Base-by-base conservation (phyloP, 2,888 invertebrate genomes). In the Pediacus dermestoides region DNA sequence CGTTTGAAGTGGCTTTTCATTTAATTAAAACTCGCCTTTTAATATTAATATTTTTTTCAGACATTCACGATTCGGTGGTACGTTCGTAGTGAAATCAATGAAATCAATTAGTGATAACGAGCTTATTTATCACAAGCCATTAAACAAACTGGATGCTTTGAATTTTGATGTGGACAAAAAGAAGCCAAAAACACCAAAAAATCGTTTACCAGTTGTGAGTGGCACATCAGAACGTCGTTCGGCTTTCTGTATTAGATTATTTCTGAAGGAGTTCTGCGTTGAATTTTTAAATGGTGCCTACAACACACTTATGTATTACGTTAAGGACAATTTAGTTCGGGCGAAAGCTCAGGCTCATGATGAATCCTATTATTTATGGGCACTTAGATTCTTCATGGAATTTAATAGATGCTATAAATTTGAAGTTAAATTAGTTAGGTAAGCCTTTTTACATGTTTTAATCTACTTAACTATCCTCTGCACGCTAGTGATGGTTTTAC, bases 371-470 rank as follows among this genome's bases (percentile, higher is more conserved):
- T 93, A 94, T 68, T 73, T 96, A 46, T 95, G 94, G 93, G 85
- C 90, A 4, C 75, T 95, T 53, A 82, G 86, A 61, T 96, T 95
- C 73, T 96, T 96, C 70, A 94, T 96, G 92, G 91, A 93, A 70
- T 96, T 96, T 70, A 95, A 94, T 74, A 81, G 96, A 50, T 76
- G 82, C 57, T 84, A 88, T 67, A 82, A 87, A 59, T 88, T 90
- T 64, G 80, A 88, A 71, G 82, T 94, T 49, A 88, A 91, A 67
- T 76, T 89, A 55, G 86, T 95, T 52, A 89, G 91, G 90, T 90
- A 71, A 72, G 65, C 56, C 35, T 44, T 38, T 42, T 34, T 44
- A 37, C 41, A 34, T 41, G 38, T 41, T 44, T 39, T 43, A 44
- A 46, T 40, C 42, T 40, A 46, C 39, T 43, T 35, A 35, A 41